Conservation (phyloP, 53 echinoderm and acorn worm species). For the Hippasteria phrygiana region DNA sequence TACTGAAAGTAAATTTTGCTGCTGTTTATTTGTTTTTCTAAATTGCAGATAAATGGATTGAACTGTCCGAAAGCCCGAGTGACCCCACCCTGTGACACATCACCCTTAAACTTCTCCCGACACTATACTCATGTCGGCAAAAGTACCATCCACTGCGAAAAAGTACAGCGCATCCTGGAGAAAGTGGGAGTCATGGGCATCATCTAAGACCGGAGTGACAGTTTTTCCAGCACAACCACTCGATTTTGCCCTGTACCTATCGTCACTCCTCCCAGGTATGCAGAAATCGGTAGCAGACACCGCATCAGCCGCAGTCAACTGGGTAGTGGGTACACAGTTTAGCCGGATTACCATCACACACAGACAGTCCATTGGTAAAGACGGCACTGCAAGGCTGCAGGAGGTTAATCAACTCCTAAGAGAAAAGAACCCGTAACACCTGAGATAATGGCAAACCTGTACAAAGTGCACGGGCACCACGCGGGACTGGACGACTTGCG, state of each 20-base stretch:
- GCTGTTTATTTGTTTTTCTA: neutral
- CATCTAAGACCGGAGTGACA: neutral
- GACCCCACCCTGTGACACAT: constrained; percentile 14
- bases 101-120: neutral
- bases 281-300: neutral
- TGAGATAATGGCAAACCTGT: neutral
- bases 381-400: constrained; percentile 40
- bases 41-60: constrained; percentile 5
- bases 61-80: neutral
- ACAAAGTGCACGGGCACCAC: neutral
- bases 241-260: no score
- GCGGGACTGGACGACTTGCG: neutral
- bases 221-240: neutral
- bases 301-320: neutral
- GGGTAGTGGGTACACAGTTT: no score
- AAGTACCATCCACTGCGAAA: neutral
- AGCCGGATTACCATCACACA: no score
- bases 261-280: neutral
- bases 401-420: no score
- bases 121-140: constrained; percentile 5
- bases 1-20: constrained; percentile 9
- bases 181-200: constrained; percentile 1
- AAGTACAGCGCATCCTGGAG: constrained; percentile 19
- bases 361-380: constrained; percentile 31
- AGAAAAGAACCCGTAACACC: constrained; percentile 5